Evolutionary conservation across 2,888 invertebrate genomes (phyloP).

Genomic region (Linhomoeus sp.): DNA sequence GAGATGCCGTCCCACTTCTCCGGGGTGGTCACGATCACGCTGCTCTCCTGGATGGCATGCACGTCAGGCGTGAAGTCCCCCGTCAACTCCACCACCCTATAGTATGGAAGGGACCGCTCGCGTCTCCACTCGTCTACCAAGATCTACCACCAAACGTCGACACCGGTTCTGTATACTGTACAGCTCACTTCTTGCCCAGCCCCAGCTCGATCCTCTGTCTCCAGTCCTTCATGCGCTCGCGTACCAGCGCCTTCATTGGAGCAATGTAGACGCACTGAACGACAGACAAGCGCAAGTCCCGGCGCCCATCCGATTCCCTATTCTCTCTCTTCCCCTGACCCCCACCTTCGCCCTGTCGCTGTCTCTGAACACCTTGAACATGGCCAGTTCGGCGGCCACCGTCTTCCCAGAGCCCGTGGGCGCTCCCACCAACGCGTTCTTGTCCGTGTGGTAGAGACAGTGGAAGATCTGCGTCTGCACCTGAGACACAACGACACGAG

Average conservation of each 20-base stretch:
- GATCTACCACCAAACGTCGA: not conserved
- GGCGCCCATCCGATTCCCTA: not conserved
- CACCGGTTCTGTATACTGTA: not conserved
- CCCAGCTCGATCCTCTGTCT: constrained; percentile 50
- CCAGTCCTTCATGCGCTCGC: constrained; percentile 92
- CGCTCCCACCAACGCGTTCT: constrained; percentile 77
- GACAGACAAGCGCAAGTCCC: not conserved
- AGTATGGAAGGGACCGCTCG: no score
- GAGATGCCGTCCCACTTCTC: constrained; percentile 93
- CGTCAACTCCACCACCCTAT: constrained; percentile 68
- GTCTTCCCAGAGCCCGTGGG: constrained; percentile 97
- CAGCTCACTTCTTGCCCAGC: constrained; percentile 41
- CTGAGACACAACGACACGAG: no score
- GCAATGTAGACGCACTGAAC: constrained; percentile 74
- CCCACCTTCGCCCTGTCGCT: not conserved
- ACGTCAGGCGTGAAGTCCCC: constrained; percentile 75
- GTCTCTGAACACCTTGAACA: constrained; percentile 44
- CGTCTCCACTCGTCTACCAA: no score
- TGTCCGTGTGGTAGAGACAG: constrained; percentile 77
- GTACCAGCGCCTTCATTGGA: constrained; percentile 84
- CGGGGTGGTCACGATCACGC: constrained; percentile 92
- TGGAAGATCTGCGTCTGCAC: constrained; percentile 87
- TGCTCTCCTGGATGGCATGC: constrained; percentile 55
- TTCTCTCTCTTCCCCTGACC: not conserved
- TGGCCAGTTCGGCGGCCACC: constrained; percentile 88